Evolutionary conservation across 53 echinoderm and acorn worm species (phyloP).

Genomic region (Echinometra lucunter): DNA sequence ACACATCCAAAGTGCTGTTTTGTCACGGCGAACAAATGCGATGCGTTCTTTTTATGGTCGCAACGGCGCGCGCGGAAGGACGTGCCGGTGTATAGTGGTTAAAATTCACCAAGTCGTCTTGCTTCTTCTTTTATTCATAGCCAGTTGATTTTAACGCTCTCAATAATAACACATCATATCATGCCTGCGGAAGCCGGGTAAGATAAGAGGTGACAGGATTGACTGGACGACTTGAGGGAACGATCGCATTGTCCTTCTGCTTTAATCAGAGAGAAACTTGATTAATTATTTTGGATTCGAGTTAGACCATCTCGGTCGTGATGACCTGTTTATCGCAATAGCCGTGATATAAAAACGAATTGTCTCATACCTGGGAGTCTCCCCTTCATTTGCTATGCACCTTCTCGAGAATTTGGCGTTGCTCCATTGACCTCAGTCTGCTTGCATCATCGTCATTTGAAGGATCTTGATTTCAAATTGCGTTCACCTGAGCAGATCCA

Average conservation of each 20-base stretch:
- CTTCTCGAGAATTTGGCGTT: background rate
- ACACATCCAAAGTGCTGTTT: background rate
- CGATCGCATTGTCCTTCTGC: background rate
- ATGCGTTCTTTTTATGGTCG: background rate
- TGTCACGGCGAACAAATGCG: background rate
- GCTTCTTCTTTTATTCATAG: background rate
- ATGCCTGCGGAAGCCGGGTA: background rate
- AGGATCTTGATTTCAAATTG: background rate
- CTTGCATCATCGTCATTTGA: background rate
- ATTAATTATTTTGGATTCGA: constrained; percentile 16
- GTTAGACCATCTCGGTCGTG: background rate
- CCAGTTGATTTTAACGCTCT: constrained; percentile 36
- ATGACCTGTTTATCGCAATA: background rate
- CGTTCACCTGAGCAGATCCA: background rate
- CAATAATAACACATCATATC: constrained; percentile 27
- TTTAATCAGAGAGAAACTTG: background rate
- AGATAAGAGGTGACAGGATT: background rate
- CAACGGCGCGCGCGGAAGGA: constrained; percentile 18
- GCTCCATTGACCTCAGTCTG: background rate
- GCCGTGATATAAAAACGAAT: background rate
- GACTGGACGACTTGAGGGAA: background rate
- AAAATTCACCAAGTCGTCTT: constrained; percentile 22
- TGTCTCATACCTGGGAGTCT: background rate
- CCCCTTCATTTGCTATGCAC: background rate
- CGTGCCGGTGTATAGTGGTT: background rate